Conservation (phyloP, 2,113 vertebrate genomes). For the Tetraodon nigroviridis region DNA sequence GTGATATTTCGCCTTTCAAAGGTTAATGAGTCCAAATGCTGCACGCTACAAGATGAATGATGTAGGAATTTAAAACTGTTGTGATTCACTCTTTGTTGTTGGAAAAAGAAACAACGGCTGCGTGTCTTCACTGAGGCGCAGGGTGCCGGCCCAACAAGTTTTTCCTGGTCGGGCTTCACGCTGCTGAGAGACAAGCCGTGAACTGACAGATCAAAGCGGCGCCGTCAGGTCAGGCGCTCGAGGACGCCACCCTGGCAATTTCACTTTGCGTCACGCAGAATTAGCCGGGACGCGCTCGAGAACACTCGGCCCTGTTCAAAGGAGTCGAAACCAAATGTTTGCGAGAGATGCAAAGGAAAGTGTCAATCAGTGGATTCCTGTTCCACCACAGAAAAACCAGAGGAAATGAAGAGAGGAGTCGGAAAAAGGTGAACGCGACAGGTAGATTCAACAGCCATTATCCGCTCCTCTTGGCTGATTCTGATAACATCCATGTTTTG, state of each 20-base stretch:
- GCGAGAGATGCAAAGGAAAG: background rate
- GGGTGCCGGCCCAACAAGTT: conserved; percentile 52
- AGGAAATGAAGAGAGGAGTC: too few species aligned
- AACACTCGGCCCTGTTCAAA: conserved; percentile 24
- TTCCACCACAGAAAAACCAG: too few species aligned
- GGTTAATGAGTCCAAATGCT: background rate
- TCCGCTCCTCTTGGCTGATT: too few species aligned
- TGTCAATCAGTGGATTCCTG: too few species aligned
- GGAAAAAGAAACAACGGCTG: background rate
- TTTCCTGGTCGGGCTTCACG: conserved; percentile 38
- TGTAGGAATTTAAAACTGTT: background rate
- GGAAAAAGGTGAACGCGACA: too few species aligned
- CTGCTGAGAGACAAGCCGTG: conserved; percentile 43
- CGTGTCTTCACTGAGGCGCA: conserved; percentile 2
- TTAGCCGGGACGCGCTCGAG: conserved; percentile 1
- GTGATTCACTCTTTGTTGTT: too few species aligned
- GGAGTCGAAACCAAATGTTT: conserved; percentile 5
- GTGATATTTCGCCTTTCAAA: too few species aligned
- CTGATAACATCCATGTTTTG: too few species aligned
- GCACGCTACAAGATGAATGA: background rate
- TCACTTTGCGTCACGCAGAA: conserved; percentile 40
- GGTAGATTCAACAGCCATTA: too few species aligned
- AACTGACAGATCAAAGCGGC: conserved; percentile 46
- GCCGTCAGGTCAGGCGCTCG: conserved; percentile 42
- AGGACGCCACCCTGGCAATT: conserved; percentile 40